Percentiles rank a stretch among this genome's conserved stretches.
These are phyloP conservation scores for Magallana angulata DNA, from an alignment of 1,140 invertebrate genomes.

Conservation along the genomic window DNA sequence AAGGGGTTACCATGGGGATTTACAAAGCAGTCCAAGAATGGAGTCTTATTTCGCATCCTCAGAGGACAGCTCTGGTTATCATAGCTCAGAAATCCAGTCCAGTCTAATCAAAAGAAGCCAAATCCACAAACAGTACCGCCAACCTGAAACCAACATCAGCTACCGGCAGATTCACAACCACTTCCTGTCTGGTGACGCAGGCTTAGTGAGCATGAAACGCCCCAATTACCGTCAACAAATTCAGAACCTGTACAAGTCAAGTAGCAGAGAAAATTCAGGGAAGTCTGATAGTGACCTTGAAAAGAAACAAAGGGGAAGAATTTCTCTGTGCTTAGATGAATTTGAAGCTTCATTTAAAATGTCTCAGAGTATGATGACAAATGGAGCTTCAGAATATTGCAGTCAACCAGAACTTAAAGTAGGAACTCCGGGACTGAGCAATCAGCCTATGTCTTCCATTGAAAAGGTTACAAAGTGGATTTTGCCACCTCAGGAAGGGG, in stretches of 20 bases:
- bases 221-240: not conserved
- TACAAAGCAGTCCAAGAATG: not conserved
- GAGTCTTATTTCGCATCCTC: constrained; percentile 14
- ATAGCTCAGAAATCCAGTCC: not conserved
- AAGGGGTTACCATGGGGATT: not conserved
- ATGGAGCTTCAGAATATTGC: not conserved
- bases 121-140: constrained; percentile 15
- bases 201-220: not conserved
- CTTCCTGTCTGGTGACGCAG: not conserved
- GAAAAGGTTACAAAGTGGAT: constrained; percentile 24
- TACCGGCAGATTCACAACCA: not conserved
- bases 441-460: constrained; percentile 8
- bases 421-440: not conserved
- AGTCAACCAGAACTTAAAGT: not conserved
- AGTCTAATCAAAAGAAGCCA: not conserved
- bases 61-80: constrained; percentile 25
- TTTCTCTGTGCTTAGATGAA: not conserved
- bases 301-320: not conserved
- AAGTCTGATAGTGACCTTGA: not conserved
- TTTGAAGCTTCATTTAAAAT: not conserved
- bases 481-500: not conserved
- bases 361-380: not conserved
- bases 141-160: not conserved
- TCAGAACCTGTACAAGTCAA: not conserved
- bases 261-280: not conserved